Percentiles rank a stretch among this genome's conserved stretches.
These are phyloP conservation scores for Garrulus glandarius DNA, from an alignment of 2,797 vertebrate genomes.

Conservation along the genomic window DNA sequence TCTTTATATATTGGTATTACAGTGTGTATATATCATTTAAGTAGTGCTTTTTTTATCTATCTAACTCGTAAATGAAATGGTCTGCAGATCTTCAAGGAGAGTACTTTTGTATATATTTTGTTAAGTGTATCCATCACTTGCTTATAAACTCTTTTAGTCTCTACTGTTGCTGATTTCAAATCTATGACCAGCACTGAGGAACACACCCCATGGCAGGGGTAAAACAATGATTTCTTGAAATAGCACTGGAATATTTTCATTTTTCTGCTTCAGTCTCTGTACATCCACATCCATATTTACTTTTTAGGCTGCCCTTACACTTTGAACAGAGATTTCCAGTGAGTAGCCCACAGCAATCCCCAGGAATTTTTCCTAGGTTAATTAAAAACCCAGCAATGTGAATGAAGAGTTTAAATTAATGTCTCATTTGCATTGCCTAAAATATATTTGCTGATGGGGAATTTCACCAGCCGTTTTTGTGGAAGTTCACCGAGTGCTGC, in stretches of 20 bases:
- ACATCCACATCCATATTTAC: constrained; percentile 1
- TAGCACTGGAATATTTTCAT: not conserved
- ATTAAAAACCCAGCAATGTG: constrained; percentile 50
- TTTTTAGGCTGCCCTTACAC: not conserved
- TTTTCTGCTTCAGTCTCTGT: not conserved
- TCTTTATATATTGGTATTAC: not conserved
- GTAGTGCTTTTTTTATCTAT: not conserved
- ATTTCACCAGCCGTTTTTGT: not conserved
- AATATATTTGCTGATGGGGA: constrained; percentile 36
- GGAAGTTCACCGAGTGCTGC: not conserved
- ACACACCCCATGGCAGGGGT: too few species aligned
- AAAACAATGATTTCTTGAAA: not conserved
- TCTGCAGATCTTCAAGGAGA: not conserved
- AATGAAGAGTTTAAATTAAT: constrained; percentile 46
- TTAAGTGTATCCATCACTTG: not conserved
- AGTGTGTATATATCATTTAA: not conserved
- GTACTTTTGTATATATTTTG: not conserved
- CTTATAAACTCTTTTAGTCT: not conserved
- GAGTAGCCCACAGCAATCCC: constrained; percentile 55
- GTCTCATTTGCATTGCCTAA: constrained; percentile 50
- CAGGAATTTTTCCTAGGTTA: constrained; percentile 49
- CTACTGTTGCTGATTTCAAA: not conserved
- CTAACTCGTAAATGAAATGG: not conserved
- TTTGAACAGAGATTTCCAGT: constrained; percentile 22
- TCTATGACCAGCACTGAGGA: not conserved